Base-by-base conservation (phyloP, 2,797 vertebrate genomes). In the Gymnoscopelus microlampas region DNA sequence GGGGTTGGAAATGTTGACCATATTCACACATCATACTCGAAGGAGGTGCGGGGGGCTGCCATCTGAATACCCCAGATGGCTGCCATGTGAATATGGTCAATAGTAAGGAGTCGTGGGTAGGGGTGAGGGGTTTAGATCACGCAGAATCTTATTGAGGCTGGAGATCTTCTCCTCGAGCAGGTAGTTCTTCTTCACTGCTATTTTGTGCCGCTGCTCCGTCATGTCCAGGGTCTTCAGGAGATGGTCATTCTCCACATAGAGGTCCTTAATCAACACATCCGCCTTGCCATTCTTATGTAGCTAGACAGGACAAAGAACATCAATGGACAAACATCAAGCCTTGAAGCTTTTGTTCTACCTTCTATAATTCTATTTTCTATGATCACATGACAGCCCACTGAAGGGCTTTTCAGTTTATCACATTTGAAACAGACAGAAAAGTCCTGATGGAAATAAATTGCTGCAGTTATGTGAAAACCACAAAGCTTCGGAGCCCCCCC, bases 131-230 rank as follows among this genome's bases (percentile, higher is more conserved):
- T 94, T 94, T 51, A 98, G 85, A 58, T 95, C 96, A 66, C 92
- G 94, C 62, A 98, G 94, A 0, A 98, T 97, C 56, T 95, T 95
- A 82, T 95, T 96, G 29, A 98, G 95, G 82, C 93, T 97, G 70
- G 94, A 95, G 69, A 99, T 97, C 86, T 98, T 98, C 87, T 98
- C 97, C 13, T 97, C 97, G 50, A 98, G 91, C 4, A 98, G 92
- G 83, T 95, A 97, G 92, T 97, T 98, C 77, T 95, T 98, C 93
- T 96, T 98, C 81, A 98, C 96, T 0, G 95, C 85, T 0, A 93
- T 95, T 74, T 94, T 96, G 67, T 98, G 95, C 58, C 95, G 85
- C 85, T 96, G 95, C 76, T 97, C 95, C 0, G 95, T 97, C 50
- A 89, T 87, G 91, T 97, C 95, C 92, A 99, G 87, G 48, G 95